These are phyloP conservation scores for Lepilemur septentrionalis DNA, from an alignment of 2,797 vertebrate genomes.

Conservation along the genomic window DNA sequence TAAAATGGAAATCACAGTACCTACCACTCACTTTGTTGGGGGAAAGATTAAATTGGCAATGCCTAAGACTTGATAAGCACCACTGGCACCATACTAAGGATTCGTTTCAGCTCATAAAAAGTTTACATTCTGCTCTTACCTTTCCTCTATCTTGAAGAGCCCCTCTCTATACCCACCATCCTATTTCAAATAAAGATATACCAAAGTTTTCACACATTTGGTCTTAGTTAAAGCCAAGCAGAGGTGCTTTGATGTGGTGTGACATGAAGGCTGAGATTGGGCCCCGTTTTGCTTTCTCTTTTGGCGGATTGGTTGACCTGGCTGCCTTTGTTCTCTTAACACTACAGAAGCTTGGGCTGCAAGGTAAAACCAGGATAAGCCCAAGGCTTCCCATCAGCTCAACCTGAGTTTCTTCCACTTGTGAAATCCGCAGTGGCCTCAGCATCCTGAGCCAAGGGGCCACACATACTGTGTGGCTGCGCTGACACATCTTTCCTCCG, in stretches of 20 bases:
- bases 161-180: fast-evolving
- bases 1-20: neutral
- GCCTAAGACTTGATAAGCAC: neutral
- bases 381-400: neutral
- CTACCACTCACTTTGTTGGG: neutral
- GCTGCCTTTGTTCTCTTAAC: no score
- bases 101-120: neutral
- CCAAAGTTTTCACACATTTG: neutral
- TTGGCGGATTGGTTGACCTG: neutral
- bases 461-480: fast-evolving
- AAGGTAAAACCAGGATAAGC: neutral
- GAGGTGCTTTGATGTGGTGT: neutral
- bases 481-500: neutral
- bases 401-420: neutral
- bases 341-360: fast-evolving
- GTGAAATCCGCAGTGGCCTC: neutral
- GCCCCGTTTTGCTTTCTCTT: neutral
- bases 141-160: neutral
- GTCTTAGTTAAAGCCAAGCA: neutral
- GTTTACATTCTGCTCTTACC: neutral
- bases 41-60: no score
- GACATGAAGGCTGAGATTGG: neutral
- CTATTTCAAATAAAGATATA: neutral
- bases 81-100: neutral
- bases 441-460: fast-evolving